These are phyloP conservation scores for Muscicapa comitata DNA, from an alignment of 2,797 vertebrate genomes.

Conservation along the genomic window DNA sequence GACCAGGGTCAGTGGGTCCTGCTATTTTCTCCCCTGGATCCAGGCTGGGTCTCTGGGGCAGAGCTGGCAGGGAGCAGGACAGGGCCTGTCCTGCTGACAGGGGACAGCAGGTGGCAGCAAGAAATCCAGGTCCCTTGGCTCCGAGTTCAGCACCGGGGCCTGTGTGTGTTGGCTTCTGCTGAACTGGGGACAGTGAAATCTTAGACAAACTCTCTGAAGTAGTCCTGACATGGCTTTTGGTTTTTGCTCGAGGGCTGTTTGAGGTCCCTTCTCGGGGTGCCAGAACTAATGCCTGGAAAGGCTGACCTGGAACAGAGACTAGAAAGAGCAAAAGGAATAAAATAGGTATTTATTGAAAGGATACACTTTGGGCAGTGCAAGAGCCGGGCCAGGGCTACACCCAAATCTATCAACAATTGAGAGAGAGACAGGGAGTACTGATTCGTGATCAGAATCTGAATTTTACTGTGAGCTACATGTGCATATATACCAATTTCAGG, in stretches of 20 bases:
- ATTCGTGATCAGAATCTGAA: no score
- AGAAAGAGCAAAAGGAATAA: no score
- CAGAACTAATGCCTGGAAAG: no score
- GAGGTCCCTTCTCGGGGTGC: background rate
- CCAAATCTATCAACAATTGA: no score
- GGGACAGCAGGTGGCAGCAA: conserved; percentile 36
- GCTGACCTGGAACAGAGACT: no score
- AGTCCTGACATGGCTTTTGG: background rate
- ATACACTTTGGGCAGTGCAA: no score
- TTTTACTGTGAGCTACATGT: no score
- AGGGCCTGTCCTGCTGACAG: background rate
- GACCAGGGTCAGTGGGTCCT: background rate
- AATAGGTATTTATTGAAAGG: no score
- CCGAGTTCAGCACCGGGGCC: rapidly evolving
- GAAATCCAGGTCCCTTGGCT: background rate
- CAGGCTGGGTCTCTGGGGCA: background rate
- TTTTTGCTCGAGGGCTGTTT: background rate
- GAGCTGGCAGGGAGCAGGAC: background rate
- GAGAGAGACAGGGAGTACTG: no score
- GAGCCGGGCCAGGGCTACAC: no score
- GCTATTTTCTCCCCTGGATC: background rate
- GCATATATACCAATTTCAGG: no score
- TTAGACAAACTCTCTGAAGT: background rate
- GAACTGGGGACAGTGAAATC: background rate
- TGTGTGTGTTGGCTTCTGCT: background rate